Evolutionary conservation across 2,797 vertebrate species (phyloP).

Genomic region (Amblyopsis hoosieri): DNA sequence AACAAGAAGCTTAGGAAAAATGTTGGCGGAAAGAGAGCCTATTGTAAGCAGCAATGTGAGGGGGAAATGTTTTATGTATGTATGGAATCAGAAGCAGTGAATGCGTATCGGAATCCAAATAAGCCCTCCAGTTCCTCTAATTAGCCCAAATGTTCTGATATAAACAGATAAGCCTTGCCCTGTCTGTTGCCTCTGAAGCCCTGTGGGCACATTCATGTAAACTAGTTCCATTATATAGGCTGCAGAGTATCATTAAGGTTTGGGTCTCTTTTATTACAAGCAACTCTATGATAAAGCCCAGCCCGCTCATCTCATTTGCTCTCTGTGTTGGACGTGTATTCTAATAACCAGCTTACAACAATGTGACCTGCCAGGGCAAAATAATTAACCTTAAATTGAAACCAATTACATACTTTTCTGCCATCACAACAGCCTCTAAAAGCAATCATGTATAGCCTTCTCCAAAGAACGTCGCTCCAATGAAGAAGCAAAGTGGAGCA

Average conservation of each 20-base stretch:
- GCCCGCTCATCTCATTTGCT: conserved; percentile 80
- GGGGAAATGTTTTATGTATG: conserved; percentile 60
- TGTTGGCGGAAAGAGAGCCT: conserved; percentile 41
- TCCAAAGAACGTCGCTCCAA: conserved; percentile 67
- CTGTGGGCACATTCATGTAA: conserved; percentile 82
- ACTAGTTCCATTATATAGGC: conserved; percentile 81
- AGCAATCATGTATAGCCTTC: conserved; percentile 75
- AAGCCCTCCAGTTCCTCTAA: conserved; percentile 68
- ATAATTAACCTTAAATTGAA: conserved; percentile 84
- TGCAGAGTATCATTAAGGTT: conserved; percentile 79
- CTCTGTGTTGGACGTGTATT: conserved; percentile 79
- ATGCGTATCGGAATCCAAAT: conserved; percentile 51
- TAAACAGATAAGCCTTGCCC: conserved; percentile 61
- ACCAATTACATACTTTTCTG: conserved; percentile 82
- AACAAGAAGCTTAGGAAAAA: conserved; percentile 56
- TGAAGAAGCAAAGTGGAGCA: conserved; percentile 71
- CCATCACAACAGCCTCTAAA: conserved; percentile 62
- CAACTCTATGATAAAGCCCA: conserved; percentile 70
- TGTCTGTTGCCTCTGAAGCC: conserved; percentile 70
- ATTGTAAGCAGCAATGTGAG: conserved; percentile 49
- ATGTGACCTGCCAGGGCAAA: conserved; percentile 81
- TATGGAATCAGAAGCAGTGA: conserved; percentile 41
- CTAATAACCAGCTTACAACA: conserved; percentile 85
- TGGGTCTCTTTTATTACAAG: conserved; percentile 64
- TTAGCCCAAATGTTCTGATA: conserved; percentile 71